These are phyloP conservation scores for Galaxea fascicularis DNA, from an alignment of 92 coral and sea anemone genomes.

Conservation along the genomic window DNA sequence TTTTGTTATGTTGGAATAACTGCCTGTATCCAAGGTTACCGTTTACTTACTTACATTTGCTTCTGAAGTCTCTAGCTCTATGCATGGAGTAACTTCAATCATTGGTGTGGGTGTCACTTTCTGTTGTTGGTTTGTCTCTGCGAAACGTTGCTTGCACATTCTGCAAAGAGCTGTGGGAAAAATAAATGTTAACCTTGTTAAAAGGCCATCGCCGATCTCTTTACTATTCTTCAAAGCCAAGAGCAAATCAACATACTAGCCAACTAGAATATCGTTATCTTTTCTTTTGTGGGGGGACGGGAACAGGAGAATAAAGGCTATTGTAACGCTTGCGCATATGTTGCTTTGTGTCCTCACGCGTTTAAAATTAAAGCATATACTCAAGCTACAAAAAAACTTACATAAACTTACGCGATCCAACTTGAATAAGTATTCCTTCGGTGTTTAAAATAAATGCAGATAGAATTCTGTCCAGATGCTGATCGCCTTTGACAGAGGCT, in stretches of 20 bases:
- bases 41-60: background rate
- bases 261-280: background rate
- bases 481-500: slow-evolving; percentile 46
- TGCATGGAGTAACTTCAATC: background rate
- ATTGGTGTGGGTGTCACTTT: background rate
- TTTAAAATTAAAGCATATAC: background rate
- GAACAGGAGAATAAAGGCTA: slow-evolving; percentile 12
- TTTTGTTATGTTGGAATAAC: slow-evolving; percentile 1
- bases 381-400: background rate
- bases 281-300: background rate
- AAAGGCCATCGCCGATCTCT: background rate
- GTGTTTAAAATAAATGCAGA: slow-evolving; percentile 33
- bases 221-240: background rate
- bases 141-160: slow-evolving; percentile 10
- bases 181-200: background rate
- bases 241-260: background rate
- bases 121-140: background rate
- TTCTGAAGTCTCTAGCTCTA: background rate
- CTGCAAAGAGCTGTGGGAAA: background rate
- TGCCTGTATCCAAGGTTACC: slow-evolving; percentile 12
- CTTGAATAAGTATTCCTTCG: slow-evolving; percentile 34
- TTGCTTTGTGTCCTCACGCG: background rate
- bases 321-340: slow-evolving; percentile 8
- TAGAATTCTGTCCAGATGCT: slow-evolving; percentile 31
- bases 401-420: slow-evolving; percentile 64